Evolutionary conservation across 2,888 invertebrate species (phyloP).

Genomic region (Erebia epiphron): DNA sequence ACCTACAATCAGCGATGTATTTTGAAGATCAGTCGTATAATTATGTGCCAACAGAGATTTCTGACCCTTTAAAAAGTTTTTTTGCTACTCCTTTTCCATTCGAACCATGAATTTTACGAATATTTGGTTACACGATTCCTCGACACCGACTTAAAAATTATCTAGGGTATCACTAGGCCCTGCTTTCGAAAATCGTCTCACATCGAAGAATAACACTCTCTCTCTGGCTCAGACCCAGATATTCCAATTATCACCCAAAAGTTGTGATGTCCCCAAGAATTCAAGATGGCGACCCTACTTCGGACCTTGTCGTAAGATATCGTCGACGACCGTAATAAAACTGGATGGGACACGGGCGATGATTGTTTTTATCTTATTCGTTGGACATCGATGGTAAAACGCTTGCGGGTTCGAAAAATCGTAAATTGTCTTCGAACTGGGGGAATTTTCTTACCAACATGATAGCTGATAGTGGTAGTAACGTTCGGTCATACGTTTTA

Average conservation of each 20-base stretch:
- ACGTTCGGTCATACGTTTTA: not conserved
- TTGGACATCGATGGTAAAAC: conserved; percentile 29
- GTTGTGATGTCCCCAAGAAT: not conserved
- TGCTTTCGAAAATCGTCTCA: too few relatives aligned
- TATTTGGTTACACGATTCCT: too few relatives aligned
- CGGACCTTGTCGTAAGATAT: conserved; percentile 47
- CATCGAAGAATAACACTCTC: not conserved
- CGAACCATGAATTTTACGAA: not conserved
- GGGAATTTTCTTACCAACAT: not conserved
- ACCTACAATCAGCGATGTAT: too few relatives aligned
- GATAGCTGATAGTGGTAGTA: not conserved
- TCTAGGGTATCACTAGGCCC: too few relatives aligned
- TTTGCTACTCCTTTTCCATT: too few relatives aligned
- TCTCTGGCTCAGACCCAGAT: not conserved
- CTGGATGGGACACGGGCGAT: conserved; percentile 51
- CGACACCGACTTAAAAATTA: too few relatives aligned
- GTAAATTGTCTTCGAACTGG: conserved; percentile 10
- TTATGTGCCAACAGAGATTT: too few relatives aligned
- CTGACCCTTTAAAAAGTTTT: too few relatives aligned
- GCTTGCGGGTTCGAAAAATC: conserved; percentile 20
- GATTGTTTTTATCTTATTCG: conserved; percentile 61
- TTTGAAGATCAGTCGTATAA: too few relatives aligned
- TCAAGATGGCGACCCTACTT: conserved; percentile 17
- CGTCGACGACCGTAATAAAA: conserved; percentile 59
- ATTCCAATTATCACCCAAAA: conserved; percentile 1